A percentile compares a stretch with the other conserved stretches of the same genome.
phyloP scores from a whole-genome alignment of 2,888 invertebrate genomes.

The Hydriomena furcata region DNA sequence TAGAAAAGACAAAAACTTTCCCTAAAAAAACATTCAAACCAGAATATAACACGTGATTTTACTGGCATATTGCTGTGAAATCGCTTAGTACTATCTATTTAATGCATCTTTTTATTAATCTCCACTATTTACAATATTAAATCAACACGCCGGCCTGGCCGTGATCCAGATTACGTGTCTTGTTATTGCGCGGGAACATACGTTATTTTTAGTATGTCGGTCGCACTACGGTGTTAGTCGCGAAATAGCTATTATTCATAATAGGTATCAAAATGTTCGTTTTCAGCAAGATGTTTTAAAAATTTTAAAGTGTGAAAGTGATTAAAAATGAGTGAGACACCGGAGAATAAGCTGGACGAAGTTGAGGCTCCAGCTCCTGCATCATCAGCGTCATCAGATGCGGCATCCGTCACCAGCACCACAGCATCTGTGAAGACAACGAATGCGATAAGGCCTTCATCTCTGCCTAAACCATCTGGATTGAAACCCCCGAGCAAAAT shows the following conservation, averaged over 20 bases:
- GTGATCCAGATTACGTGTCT: conserved; percentile 79
- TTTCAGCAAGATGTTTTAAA: conserved; percentile 49
- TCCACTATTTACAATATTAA: conserved; percentile 60
- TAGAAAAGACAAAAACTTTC: no score
- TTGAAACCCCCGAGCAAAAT: conserved; percentile 87
- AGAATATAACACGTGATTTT: conserved; percentile 26
- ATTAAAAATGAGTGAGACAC: conserved; percentile 69
- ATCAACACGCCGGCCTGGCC: conserved; percentile 76
- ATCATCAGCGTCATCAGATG: conserved; percentile 65
- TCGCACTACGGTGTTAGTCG: conserved; percentile 61
- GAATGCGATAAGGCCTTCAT: conserved; percentile 62
- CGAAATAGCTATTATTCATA: conserved; percentile 45
- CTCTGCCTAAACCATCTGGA: conserved; percentile 83
- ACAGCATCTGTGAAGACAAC: conserved; percentile 55
- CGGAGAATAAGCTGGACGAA: conserved; percentile 53
- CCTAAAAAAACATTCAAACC: not conserved
- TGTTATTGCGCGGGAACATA: conserved; percentile 79
- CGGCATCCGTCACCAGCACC: conserved; percentile 60
- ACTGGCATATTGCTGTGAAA: not conserved
- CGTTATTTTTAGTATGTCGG: conserved; percentile 76
- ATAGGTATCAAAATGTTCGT: conserved; percentile 37
- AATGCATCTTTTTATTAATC: conserved; percentile 43
- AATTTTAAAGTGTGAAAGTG: conserved; percentile 48
- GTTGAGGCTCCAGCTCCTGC: conserved; percentile 47
- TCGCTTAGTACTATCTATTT: not conserved